Conservation (phyloP, 2,888 invertebrate genomes). For the Vesta saturnalis region DNA sequence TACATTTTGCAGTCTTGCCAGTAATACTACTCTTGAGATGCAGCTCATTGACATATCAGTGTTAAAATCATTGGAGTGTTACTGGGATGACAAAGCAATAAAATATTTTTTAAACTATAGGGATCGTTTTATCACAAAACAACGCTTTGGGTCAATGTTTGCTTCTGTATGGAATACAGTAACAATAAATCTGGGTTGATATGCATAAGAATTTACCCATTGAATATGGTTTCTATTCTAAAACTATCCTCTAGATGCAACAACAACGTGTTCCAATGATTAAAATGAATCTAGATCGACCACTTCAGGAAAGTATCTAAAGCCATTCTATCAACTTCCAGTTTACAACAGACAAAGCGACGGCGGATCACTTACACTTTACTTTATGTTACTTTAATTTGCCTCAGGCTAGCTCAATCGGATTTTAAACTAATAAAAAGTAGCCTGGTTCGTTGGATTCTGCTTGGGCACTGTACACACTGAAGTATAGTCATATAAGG, state of each 20-base stretch:
- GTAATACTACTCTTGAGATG: constrained; percentile 55
- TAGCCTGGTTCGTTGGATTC: too few species aligned
- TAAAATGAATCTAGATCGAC: neutral
- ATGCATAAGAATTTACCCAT: constrained; percentile 43
- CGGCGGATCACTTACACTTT: neutral
- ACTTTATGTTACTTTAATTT: too few species aligned
- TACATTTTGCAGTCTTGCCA: constrained; percentile 52
- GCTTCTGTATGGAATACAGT: constrained; percentile 42
- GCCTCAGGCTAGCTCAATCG: too few species aligned
- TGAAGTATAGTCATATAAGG: too few species aligned
- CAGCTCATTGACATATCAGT: constrained; percentile 54
- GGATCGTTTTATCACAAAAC: constrained; percentile 41
- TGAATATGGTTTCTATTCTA: constrained; percentile 43
- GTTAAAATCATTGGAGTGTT: constrained; percentile 50
- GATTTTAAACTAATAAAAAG: too few species aligned
- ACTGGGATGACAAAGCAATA: constrained; percentile 53
- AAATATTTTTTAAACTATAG: constrained; percentile 45
- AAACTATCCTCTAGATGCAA: constrained; percentile 38
- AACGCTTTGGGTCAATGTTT: constrained; percentile 46
- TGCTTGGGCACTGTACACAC: too few species aligned
- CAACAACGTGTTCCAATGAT: neutral
- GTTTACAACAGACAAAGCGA: neutral
- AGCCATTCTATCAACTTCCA: neutral
- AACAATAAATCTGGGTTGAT: constrained; percentile 45
- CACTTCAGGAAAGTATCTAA: too few species aligned